Evolutionary conservation across 2,888 invertebrate genomes (phyloP).

Genomic region (Alloscopus bannaensis): DNA sequence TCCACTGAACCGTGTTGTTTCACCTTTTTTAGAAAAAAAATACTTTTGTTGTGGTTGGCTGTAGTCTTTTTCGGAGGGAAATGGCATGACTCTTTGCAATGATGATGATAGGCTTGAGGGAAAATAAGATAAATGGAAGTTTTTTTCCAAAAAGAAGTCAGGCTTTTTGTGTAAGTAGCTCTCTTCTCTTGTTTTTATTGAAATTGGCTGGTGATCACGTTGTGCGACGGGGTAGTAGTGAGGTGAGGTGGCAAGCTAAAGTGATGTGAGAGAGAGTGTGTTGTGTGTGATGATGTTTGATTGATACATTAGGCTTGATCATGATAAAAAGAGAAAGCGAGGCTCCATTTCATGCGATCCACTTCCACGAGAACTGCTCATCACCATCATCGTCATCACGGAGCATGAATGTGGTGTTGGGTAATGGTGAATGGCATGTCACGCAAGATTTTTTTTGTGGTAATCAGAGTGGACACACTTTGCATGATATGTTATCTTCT

Average conservation of each 20-base stretch:
- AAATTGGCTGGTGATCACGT: background rate
- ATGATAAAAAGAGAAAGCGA: background rate
- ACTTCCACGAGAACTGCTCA: background rate
- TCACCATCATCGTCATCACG: background rate
- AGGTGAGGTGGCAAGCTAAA: too few relatives aligned
- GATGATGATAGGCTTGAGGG: background rate
- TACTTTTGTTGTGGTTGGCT: background rate
- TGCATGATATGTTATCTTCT: background rate
- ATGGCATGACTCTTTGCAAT: background rate
- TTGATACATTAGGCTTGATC: constrained; percentile 16
- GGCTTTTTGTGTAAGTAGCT: background rate
- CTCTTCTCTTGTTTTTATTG: background rate
- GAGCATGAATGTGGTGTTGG: background rate
- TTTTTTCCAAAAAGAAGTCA: background rate
- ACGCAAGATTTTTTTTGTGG: background rate
- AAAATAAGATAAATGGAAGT: constrained; percentile 9
- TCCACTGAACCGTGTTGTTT: constrained; percentile 17
- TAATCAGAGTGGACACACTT: background rate
- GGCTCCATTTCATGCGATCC: background rate
- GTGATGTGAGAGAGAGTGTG: too few relatives aligned
- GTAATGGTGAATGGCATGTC: background rate
- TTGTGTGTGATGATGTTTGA: constrained; percentile 26
- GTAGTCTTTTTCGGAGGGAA: background rate
- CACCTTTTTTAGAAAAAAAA: background rate
- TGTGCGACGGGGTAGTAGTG: background rate